Evolutionary conservation across 2,888 invertebrate genomes (phyloP).

Genomic region (Eupithecia abbreviata): DNA sequence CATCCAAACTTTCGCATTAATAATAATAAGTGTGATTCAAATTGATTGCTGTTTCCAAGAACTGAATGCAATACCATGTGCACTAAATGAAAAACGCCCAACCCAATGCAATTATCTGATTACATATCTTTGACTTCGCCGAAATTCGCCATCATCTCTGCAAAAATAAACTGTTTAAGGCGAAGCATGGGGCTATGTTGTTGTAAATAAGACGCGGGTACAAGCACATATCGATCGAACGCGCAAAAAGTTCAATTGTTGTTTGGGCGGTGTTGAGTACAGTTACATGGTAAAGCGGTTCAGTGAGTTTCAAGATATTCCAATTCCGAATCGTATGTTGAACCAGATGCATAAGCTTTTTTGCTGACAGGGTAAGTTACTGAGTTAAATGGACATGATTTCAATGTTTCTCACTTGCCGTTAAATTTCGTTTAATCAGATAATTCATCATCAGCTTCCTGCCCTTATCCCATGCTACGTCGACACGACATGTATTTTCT

Average conservation of each 20-base stretch:
- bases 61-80: conserved; percentile 19
- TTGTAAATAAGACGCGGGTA: conserved; percentile 31
- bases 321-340: conserved; percentile 7
- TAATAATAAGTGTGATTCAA: neutral
- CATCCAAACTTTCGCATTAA: no score
- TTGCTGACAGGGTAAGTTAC: neutral
- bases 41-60: neutral
- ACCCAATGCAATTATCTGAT: conserved; percentile 43
- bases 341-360: conserved; percentile 15
- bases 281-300: conserved; percentile 32
- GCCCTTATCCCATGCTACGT: no score
- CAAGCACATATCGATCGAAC: conserved; percentile 25
- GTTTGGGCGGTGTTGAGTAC: conserved; percentile 50
- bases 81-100: conserved; percentile 36
- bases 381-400: neutral
- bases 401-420: no score
- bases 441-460: no score
- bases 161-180: conserved; percentile 20
- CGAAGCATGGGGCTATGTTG: conserved; percentile 30
- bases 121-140: conserved; percentile 42
- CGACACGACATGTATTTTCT: no score
- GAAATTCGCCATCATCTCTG: conserved; percentile 32
- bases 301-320: conserved; percentile 17
- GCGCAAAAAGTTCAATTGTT: conserved; percentile 54
- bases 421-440: no score